A percentile compares a stretch with the other conserved stretches of the same genome.
Evolutionary conservation across 2,113 vertebrate species (phyloP).

Genomic region (Neodontobutis hainanensis): DNA sequence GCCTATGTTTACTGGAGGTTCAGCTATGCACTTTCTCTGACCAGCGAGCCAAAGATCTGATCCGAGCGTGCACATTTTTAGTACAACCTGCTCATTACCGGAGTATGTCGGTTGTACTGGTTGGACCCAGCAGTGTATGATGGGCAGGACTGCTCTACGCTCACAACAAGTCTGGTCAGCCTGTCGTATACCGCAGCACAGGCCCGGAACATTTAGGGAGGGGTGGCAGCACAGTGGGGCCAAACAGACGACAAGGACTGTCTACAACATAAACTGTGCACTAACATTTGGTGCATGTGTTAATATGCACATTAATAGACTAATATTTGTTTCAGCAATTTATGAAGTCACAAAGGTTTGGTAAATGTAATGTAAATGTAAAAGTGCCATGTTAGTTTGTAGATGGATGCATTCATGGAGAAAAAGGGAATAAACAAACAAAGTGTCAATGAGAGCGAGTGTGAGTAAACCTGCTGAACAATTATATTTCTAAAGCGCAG

Average conservation of each 20-base stretch:
- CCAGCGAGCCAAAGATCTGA: conserved; percentile 73
- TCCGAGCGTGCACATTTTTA: conserved; percentile 79
- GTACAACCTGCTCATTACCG: conserved; percentile 79
- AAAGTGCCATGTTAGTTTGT: no score
- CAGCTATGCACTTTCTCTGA: conserved; percentile 74
- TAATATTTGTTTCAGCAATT: no score
- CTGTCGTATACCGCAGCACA: conserved; percentile 61
- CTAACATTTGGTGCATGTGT: no score
- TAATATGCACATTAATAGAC: no score
- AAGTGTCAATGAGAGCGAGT: no score
- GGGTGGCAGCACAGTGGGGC: conserved; percentile 49
- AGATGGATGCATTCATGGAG: no score
- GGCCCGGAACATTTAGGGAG: conserved; percentile 62
- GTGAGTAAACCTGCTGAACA: no score
- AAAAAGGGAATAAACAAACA: no score
- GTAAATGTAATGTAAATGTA: no score
- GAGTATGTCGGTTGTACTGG: conserved; percentile 65
- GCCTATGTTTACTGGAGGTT: conserved; percentile 61
- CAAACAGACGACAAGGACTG: conserved; percentile 39
- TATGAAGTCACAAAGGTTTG: no score
- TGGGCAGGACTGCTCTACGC: conserved; percentile 69
- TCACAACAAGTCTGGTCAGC: conserved; percentile 68
- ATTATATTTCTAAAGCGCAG: no score
- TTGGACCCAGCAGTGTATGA: conserved; percentile 54
- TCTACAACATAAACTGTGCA: conserved; percentile 19